These are phyloP conservation scores for Bucco capensis DNA, from an alignment of 2,113 vertebrate species.

Conservation along the genomic window DNA sequence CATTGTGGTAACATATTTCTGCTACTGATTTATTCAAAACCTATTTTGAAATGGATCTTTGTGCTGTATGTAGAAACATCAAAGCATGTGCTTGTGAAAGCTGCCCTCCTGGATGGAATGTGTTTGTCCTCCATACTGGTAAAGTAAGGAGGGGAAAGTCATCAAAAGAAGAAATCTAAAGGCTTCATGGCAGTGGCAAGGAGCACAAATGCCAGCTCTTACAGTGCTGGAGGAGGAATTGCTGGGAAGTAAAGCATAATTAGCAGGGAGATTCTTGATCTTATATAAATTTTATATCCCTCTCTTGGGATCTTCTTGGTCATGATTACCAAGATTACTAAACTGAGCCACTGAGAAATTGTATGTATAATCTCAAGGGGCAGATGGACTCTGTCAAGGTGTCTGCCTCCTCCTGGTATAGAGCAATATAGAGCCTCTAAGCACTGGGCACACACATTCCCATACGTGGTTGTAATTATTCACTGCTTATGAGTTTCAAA, in stretches of 20 bases:
- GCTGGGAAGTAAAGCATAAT: neutral
- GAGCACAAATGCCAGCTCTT: neutral
- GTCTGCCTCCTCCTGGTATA: no score
- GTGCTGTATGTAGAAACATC: neutral
- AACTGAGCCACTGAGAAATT: neutral
- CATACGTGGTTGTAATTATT: no score
- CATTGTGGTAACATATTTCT: neutral
- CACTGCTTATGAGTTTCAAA: no score
- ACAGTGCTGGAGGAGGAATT: neutral
- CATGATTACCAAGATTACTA: neutral
- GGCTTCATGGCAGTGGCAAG: neutral
- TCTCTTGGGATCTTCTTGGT: neutral
- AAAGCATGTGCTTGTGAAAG: neutral
- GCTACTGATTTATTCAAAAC: neutral
- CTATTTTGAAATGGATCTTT: neutral
- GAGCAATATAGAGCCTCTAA: no score
- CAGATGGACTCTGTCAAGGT: no score
- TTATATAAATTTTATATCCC: neutral
- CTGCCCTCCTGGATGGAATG: neutral
- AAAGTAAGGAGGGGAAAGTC: neutral
- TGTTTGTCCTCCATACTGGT: neutral
- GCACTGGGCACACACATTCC: no score
- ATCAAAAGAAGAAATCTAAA: neutral
- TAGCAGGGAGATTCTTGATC: neutral
- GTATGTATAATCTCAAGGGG: neutral